Evolutionary conservation across 2,113 vertebrate species (phyloP).

Genomic region (Ornithorhynchus anatinus): DNA sequence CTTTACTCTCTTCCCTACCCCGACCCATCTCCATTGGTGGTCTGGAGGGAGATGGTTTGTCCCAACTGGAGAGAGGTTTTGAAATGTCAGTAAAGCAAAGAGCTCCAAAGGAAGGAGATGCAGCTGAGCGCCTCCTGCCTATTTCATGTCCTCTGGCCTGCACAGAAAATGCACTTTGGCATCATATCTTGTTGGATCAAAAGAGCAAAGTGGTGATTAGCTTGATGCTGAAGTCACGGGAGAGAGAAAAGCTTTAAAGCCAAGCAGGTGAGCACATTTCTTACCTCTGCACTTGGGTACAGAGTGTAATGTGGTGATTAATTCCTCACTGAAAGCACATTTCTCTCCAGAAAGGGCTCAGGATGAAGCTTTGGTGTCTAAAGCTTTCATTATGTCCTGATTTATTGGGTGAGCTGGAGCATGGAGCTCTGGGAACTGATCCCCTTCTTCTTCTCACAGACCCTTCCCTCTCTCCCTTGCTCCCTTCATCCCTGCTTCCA

Average conservation of each 20-base stretch:
- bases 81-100: too few relatives aligned
- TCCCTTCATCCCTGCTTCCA: too few relatives aligned
- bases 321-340: background rate
- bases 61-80: too few relatives aligned
- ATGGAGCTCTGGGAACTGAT: background rate
- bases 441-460: background rate
- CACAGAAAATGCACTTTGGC: too few relatives aligned
- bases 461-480: background rate
- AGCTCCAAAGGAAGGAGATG: too few relatives aligned
- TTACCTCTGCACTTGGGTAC: background rate
- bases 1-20: too few relatives aligned
- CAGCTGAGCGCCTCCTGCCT: too few relatives aligned
- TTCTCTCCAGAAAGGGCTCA: background rate
- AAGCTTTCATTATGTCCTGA: too few relatives aligned
- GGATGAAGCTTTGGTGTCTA: background rate
- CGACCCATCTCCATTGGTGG: too few relatives aligned
- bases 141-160: too few relatives aligned
- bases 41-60: too few relatives aligned
- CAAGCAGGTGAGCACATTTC: background rate
- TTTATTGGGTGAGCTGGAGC: too few relatives aligned
- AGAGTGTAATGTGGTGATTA: background rate
- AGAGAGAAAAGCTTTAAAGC: fast-evolving
- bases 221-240: background rate
- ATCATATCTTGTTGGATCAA: background rate
- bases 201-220: background rate